Conservation (phyloP, 2,797 vertebrate genomes). For the Gallirallus australis region DNA sequence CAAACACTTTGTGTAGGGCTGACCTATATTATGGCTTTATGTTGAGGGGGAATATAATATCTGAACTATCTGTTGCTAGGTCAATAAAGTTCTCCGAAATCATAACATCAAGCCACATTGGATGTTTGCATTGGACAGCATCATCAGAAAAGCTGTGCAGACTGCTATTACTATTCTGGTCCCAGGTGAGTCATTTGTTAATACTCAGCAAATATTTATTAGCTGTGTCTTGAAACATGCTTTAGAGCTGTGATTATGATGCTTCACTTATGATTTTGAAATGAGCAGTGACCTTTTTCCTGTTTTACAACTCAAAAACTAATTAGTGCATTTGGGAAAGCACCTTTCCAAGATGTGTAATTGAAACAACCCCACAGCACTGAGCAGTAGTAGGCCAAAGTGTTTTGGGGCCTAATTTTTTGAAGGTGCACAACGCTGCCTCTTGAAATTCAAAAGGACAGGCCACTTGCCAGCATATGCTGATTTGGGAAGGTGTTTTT, state of each 20-base stretch:
- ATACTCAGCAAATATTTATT: conserved; percentile 13
- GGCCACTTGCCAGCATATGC: not conserved
- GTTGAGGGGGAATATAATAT: not conserved
- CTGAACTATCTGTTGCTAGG: conserved; percentile 79
- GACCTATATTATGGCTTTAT: not conserved
- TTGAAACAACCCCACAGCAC: not conserved
- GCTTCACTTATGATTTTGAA: conserved; percentile 7
- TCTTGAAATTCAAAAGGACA: not conserved
- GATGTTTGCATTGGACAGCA: conserved; percentile 99
- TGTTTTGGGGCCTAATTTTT: not conserved
- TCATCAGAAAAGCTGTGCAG: conserved; percentile 97
- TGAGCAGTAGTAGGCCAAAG: not conserved
- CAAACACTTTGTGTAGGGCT: not conserved
- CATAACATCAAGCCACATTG: conserved; percentile 99
- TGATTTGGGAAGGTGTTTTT: not conserved
- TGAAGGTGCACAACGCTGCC: not conserved
- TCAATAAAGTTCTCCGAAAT: conserved; percentile 97
- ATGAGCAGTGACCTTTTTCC: not conserved
- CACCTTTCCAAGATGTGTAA: not conserved
- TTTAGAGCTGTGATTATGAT: not conserved
- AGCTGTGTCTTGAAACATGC: not conserved
- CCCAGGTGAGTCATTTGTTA: conserved; percentile 86
- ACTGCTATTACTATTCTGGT: conserved; percentile 97
- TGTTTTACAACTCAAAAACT: not conserved
- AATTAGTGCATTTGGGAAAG: not conserved